Evolutionary conservation across 1,140 invertebrate species (phyloP), one percentile per base, ranked within the genome.

Genomic region (Penaeus indicus): DNA sequence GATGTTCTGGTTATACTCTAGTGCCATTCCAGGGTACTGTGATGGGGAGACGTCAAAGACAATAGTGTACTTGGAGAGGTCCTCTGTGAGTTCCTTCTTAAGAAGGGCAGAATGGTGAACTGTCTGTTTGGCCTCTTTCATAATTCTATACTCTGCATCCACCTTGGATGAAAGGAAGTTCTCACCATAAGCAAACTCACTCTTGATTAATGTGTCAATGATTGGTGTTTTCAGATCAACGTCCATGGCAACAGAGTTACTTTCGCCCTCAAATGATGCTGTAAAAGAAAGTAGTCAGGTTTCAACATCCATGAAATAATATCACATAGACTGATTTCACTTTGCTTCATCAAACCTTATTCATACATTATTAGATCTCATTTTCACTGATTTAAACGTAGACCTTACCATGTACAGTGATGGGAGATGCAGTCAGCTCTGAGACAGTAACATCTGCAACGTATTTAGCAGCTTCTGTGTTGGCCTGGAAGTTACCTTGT

Each of bases 21-120:
- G 18, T 21, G 84, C 16, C 60, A 79, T 62, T 27, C 22, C 75
- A 25, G 75, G 19, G 38, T 19, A 86, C n/a, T 86, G 72, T 13
- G 75, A 22, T 38, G 84, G 75, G 64, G 27, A 79, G 3, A 80
- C 54, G n/a, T 79, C 75, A 79, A 86, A 86, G 32, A 47, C 64
- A 38, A 64, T 19, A 21, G 62, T 32, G 61, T 86, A 86, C 42
- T 54, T 79, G 10, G n/a, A 47, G 18, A 63, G n/a, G 7, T 62
- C 61, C 1, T 77, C 54, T 32, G 75, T 32, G 21, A 19, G n/a
- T 27, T 86, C 84, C 32, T 64, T 79, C 75, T 79, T 86, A 75
- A 79, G 38, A 13, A 79, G 27, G 32, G 27, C 72, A 62, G 60
- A 38, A n/a, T 86, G 61, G 16, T 79, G 54, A 32, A 86, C 62